Evolutionary conservation across 2,797 vertebrate genomes (phyloP), one percentile per base, ranked within the genome.

Genomic region (Halcyon badia): DNA sequence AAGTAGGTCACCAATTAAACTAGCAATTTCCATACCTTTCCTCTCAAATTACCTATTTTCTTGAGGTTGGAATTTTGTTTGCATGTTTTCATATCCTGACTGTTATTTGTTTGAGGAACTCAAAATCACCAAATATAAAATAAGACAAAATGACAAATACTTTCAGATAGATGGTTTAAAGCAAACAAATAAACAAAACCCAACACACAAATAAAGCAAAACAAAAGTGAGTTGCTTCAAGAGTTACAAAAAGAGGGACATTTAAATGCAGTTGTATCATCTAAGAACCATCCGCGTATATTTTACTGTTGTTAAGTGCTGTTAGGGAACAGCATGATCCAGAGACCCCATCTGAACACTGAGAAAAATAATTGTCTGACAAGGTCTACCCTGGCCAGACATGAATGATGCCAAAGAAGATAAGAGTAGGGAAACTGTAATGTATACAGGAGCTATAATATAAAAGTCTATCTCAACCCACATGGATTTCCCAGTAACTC

Each of bases 371-470:
- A 69, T 68, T 78, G 28, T 65, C 42, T 94, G 69, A 90, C 85
- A 90, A 83, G 22, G 51, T 72, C 39, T 90, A 72, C 31, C 4
- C 54, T 79, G 65, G 51, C 26, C 82, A 90, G 61, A 75, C 19
- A 61, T 20, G 52, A 95, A 90, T 85, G 75, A 83, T 15, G 3
- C 22, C 72, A 72, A 84, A 56, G 76, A 82, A 78, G 42, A 81
- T 86, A 95, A 93, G 66, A 91, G 62, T 79, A 72, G 41, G 48
- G 90, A 91, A 87, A 60, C 58, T 90, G 30, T 62, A 78, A 87
- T 39, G n/a, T 69, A 70, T 52, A 82, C 42, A 84, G 88, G 48
- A 90, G 73, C 31, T 72, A 35, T 14, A 56, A 17, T 51, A 65
- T 58, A 57, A 85, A 90, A 94, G 66, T 72, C 64, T n/a, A 46